Base-by-base conservation (phyloP, 2,797 vertebrate species). In the Protosalanx chinensis region DNA sequence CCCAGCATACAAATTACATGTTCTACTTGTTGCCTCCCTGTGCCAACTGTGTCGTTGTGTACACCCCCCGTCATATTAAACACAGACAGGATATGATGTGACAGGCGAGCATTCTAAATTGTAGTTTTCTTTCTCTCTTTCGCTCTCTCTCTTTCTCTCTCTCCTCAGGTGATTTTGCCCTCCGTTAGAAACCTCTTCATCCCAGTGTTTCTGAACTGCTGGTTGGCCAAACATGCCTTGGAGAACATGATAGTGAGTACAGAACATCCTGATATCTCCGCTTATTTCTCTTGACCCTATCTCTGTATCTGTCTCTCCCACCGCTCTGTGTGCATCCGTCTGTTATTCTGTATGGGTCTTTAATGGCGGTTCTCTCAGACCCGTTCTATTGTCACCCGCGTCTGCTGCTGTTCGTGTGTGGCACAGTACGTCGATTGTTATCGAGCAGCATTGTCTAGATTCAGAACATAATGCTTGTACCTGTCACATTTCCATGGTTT, bases 191-290 rank as follows among this genome's bases (percentile, higher is more conserved):
- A 93, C 79, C 86, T 94, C 82, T 95, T 94, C 88, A 94, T 95
- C 77, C 94, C 94, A 0, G 93, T 95, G 32, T 95, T 95, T 84
- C 93, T 95, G 74, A 95, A 95, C 80, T 95, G 94, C 89, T 95
- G 93, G 93, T 83, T 94, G 80, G 93, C 93, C 75, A 94, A 94
- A 81, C 93, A 93, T 16, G 91, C 93, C 32, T 77, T 94, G 87
- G 93, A 95, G 85, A 95, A 94, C 89, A 93, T 94, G 93, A 94
- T 94, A 51, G 93, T 94, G 84, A 93, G 93, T 81, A 68, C 77
- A 80, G 33, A 18, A 5, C 53, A 3, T 15, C 58, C 16, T 61
- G 75, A 41, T 56, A 67, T 67, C 49, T 80, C 64, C 13, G 32
- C 33, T 49, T 27, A 20, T 33, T 13, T 16, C 33, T 29, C 49